Evolutionary conservation across 2,888 invertebrate genomes (phyloP).

Genomic region (Papilio elwesi): DNA sequence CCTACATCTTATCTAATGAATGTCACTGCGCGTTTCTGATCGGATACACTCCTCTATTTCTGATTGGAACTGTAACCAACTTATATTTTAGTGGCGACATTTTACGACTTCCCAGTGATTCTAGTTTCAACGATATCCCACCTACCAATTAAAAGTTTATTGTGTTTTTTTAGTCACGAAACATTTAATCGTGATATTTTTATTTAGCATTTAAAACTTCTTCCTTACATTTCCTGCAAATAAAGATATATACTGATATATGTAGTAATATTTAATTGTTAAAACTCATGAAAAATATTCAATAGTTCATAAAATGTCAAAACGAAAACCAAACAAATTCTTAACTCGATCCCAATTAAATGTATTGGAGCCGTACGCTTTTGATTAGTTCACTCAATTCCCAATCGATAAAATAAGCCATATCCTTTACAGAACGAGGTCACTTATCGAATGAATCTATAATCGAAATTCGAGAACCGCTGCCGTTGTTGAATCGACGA

Average conservation of each 20-base stretch:
- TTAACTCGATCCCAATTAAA: constrained; percentile 34
- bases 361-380: constrained; percentile 47
- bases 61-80: constrained; percentile 59
- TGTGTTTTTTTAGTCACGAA: constrained; percentile 38
- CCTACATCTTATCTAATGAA: constrained; percentile 71
- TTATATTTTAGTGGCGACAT: constrained; percentile 56
- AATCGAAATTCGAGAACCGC: constrained; percentile 78
- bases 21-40: constrained; percentile 70
- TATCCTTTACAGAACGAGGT: constrained; percentile 79
- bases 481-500: constrained; percentile 76
- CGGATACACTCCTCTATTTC: constrained; percentile 72
- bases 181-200: constrained; percentile 9
- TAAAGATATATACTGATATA: too few species aligned
- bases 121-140: constrained; percentile 40
- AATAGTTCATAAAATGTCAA: constrained; percentile 23
- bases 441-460: constrained; percentile 83
- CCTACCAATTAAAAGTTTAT: constrained; percentile 54
- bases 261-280: too few species aligned
- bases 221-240: not conserved
- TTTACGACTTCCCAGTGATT: constrained; percentile 41
- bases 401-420: constrained; percentile 79
- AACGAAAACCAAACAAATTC: constrained; percentile 42
- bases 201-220: not conserved
- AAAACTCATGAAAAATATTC: constrained; percentile 3
- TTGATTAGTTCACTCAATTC: constrained; percentile 70